Percentiles rank a stretch among this genome's conserved stretches.
Conservation (phyloP, 2,113 vertebrate species). For the Centrocercus urophasianus region DNA sequence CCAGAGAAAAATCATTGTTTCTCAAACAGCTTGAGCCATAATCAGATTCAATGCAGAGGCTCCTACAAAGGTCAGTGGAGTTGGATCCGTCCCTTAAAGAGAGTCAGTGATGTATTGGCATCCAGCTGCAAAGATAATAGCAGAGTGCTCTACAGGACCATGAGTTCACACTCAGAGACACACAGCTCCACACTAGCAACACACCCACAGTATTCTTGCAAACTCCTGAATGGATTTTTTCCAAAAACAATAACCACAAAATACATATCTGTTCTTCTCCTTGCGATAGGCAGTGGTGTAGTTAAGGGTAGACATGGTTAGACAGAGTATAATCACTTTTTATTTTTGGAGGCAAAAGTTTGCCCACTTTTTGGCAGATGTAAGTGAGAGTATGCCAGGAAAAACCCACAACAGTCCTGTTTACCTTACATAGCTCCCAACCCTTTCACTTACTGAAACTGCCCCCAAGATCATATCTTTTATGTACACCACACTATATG, state of each 20-base stretch:
- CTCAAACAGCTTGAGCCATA: background rate
- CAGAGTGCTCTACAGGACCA: background rate
- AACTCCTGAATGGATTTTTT: constrained; percentile 58
- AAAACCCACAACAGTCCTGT: background rate
- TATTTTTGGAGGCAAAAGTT: constrained; percentile 77
- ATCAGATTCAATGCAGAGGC: background rate
- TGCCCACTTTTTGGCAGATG: constrained; percentile 66
- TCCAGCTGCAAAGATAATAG: background rate
- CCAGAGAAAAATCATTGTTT: background rate
- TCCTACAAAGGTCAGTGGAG: background rate
- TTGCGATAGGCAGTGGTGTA: constrained; percentile 60
- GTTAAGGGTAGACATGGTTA: constrained; percentile 69
- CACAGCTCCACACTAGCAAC: background rate
- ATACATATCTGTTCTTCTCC: constrained; percentile 35
- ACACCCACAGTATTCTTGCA: constrained; percentile 49
- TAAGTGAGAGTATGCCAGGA: constrained; percentile 39
- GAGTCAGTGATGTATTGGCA: background rate
- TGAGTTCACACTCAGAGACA: background rate
- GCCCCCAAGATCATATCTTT: constrained; percentile 10
- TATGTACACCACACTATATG: background rate
- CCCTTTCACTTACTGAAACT: constrained; percentile 61
- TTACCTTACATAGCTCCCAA: constrained; percentile 60
- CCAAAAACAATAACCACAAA: constrained; percentile 76
- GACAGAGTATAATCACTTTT: constrained; percentile 78
- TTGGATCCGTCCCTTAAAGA: background rate